Base-by-base conservation (phyloP, 2,888 invertebrate genomes). In the Spilarctia lutea region DNA sequence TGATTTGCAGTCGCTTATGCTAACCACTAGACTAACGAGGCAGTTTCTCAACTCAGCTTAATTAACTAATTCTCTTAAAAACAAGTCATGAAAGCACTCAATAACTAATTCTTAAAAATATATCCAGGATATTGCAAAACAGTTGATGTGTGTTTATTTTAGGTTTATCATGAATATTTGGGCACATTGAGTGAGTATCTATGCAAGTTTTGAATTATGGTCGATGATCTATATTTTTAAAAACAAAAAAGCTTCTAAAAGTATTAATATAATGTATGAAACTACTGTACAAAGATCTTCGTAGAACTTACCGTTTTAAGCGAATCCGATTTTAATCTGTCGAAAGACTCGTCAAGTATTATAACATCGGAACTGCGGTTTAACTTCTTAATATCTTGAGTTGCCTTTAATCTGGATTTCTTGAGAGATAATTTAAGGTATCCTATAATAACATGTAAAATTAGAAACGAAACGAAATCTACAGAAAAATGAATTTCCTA, bases 291-390 rank as follows among this genome's bases (percentile, higher is more conserved):
- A 52, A 52, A 24, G 52, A 45, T n/a, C 11, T 27, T 7, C 3
- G 16, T 27, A 39, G 20, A 79, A 91, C 94, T 92, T 86, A 94
- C 94, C 80, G 84, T 87, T 80, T 86, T 90, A 4, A 89, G 85
- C 56, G 88, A 87, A 73, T 91, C 91, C 7, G 88, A 82, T 63
- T 85, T 89, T 65, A 93, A 79, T 85, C 84, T 89, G 76, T 95
- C 95, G 82, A 93, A 93, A 20, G 95, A 93, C 74, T 95, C 95
- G 83, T 96, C 95, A 75, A 95, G 83, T 77, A 94, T 80, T 56
- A 93, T 90, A 30, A 94, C 86, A 84, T 94, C 94, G 0, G 93
- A 91, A 82, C 89, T 92, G 45, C 87, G 86, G 71, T 91, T 90
- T 3, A 72, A 45, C 82, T 91, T 91, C 73, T 85, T 89, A 3